phyloP scores from a whole-genome alignment of 1,140 invertebrate species.

The Phymorhynchus buccinoides region DNA sequence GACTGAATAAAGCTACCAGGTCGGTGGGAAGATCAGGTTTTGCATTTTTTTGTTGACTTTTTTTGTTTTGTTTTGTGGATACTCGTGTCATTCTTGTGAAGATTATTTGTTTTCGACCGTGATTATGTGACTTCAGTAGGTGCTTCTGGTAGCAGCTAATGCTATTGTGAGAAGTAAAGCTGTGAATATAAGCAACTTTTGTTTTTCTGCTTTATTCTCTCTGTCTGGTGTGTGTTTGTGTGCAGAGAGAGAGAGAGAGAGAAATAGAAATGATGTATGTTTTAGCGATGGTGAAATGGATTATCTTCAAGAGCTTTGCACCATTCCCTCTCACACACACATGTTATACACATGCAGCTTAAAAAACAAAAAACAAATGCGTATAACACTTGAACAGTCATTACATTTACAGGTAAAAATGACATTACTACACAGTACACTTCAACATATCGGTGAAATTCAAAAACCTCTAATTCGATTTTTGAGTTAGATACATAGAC shows the following conservation, averaged over 20 bases:
- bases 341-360: too few relatives aligned
- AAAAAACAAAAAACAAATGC: too few relatives aligned
- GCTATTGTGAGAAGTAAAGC: conserved; percentile 21
- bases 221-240: not conserved
- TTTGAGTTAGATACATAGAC: too few relatives aligned
- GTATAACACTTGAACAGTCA: too few relatives aligned
- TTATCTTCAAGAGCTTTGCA: too few relatives aligned
- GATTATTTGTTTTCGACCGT: conserved; percentile 14
- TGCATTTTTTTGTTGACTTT: conserved; percentile 1
- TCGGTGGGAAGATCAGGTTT: not conserved
- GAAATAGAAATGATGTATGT: not conserved
- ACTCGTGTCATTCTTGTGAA: conserved; percentile 18
- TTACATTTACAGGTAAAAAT: too few relatives aligned
- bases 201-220: not conserved
- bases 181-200: not conserved
- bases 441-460: too few relatives aligned
- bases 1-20: not conserved
- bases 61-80: not conserved
- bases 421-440: too few relatives aligned
- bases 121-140: conserved; percentile 31
- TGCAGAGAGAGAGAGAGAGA: not conserved
- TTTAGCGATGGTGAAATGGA: not conserved
- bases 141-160: conserved; percentile 30
- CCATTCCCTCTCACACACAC: too few relatives aligned
- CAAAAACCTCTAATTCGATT: too few relatives aligned